Conservation (phyloP, 2,888 invertebrate species). For the Atrina japonica region DNA sequence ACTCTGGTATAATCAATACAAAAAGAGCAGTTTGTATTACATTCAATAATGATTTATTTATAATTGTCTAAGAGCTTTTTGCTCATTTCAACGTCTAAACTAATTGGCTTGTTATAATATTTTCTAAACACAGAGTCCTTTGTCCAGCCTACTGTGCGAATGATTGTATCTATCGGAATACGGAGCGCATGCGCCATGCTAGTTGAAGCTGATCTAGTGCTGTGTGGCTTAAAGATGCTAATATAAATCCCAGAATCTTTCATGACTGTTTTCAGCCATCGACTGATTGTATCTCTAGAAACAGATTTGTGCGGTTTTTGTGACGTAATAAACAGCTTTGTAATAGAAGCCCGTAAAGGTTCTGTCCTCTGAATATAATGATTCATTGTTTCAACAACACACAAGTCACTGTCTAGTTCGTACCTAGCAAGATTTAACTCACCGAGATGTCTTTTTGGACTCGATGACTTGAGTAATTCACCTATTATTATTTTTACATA, state of each 20-base stretch:
- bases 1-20: too few species aligned
- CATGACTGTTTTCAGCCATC: constrained; percentile 25
- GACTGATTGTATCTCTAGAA: constrained; percentile 6
- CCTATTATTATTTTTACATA: constrained; percentile 25
- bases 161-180: constrained; percentile 20
- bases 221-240: constrained; percentile 16
- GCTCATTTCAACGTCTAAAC: constrained; percentile 1
- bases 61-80: constrained; percentile 6
- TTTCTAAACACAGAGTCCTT: constrained; percentile 27
- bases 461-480: constrained; percentile 44
- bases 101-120: constrained; percentile 22
- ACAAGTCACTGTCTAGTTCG: background rate
- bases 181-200: background rate
- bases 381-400: constrained; percentile 8
- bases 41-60: background rate
- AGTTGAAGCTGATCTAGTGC: constrained; percentile 16
- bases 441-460: constrained; percentile 35
- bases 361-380: constrained; percentile 8
- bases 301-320: constrained; percentile 12
- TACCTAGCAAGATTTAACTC: constrained; percentile 27
- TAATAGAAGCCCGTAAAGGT: constrained; percentile 10
- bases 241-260: constrained; percentile 17
- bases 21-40: too few species aligned
- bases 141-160: constrained; percentile 20
- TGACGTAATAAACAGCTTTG: constrained; percentile 6